These are phyloP conservation scores for Phrynocephalus versicolor DNA, from an alignment of 2,113 vertebrate genomes.

Conservation along the genomic window DNA sequence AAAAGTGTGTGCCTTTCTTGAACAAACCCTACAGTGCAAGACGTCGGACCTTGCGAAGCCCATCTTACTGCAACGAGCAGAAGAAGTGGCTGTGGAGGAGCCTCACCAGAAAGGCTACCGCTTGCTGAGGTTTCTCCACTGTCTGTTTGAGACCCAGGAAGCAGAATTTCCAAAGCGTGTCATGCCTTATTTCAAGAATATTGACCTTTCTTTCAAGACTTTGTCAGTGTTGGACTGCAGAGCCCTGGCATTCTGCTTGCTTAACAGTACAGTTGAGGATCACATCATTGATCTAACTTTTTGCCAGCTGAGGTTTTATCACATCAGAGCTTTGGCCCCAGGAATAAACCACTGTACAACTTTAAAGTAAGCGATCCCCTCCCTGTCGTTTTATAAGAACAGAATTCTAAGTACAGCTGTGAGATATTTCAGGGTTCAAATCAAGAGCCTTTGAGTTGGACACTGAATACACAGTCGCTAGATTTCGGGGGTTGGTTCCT, in stretches of 20 bases:
- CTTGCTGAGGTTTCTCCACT: conserved; percentile 22
- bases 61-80: not conserved
- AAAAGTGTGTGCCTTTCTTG: not conserved
- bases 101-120: not conserved
- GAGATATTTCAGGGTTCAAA: not conserved
- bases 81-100: not conserved
- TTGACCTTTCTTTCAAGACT: not conserved
- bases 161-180: conserved; percentile 10
- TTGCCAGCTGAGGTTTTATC: conserved; percentile 18
- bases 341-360: conserved; percentile 27
- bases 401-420: not conserved
- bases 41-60: not conserved
- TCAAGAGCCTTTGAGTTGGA: not conserved
- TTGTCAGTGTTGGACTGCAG: conserved; percentile 17
- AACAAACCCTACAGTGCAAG: not conserved
- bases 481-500: not conserved
- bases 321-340: conserved; percentile 19
- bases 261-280: conserved; percentile 7
- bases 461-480: not conserved
- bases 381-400: not conserved
- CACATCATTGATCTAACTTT: not conserved
- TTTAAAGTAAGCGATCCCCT: conserved; percentile 16
- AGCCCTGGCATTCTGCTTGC: conserved; percentile 24
- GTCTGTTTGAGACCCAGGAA: conserved; percentile 46
- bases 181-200: conserved; percentile 19